Evolutionary conservation across 1,140 invertebrate species (phyloP).

Genomic region (Hermatobates lingyangjiaoensis): DNA sequence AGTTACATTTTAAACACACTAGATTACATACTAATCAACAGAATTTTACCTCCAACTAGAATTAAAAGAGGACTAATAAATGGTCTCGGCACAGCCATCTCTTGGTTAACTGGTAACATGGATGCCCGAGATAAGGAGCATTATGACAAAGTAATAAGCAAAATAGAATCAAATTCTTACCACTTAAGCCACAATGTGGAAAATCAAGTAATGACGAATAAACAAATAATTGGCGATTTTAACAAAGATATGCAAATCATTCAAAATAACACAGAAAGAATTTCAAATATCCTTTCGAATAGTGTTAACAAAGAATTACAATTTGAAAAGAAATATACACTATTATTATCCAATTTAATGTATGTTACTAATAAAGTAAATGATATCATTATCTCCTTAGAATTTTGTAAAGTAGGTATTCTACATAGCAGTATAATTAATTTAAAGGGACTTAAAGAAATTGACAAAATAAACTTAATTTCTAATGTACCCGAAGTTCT

Average conservation of each 20-base stretch:
- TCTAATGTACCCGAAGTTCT: not conserved
- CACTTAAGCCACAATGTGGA: not conserved
- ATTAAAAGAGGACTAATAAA: not conserved
- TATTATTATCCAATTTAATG: not conserved
- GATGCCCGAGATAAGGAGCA: not conserved
- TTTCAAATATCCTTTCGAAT: too few species aligned
- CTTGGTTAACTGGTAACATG: conserved; percentile 4
- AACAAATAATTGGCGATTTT: not conserved
- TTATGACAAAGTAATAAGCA: not conserved
- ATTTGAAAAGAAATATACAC: not conserved
- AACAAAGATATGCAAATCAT: not conserved
- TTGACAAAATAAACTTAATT: not conserved
- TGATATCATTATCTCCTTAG: not conserved
- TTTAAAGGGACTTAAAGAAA: not conserved
- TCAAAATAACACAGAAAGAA: not conserved
- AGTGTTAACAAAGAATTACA: not conserved
- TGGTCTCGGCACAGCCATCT: not conserved
- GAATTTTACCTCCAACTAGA: not conserved
- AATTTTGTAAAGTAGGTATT: conserved; percentile 1
- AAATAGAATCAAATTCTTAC: not conserved
- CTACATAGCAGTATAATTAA: not conserved
- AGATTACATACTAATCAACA: not conserved
- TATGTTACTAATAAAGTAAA: not conserved
- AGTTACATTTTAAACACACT: not conserved
- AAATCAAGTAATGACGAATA: not conserved